A percentile compares a stretch with the other conserved stretches of the same genome.
phyloP scores from a whole-genome alignment of 2,113 vertebrate species.

The Perca flavescens region DNA sequence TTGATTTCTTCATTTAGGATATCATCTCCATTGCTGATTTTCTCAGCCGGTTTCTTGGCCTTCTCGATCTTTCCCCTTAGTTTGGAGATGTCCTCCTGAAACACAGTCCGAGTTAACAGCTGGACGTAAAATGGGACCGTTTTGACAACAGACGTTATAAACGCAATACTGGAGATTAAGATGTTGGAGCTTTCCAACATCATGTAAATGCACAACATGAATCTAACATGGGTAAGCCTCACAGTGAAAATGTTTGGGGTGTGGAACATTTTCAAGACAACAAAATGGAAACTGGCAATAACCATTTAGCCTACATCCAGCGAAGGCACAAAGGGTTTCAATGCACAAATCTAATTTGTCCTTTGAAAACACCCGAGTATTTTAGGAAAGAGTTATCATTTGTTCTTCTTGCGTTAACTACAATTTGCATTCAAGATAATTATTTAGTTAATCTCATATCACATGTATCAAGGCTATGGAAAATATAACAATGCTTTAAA shows the following conservation, averaged over 20 bases:
- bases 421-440: not conserved
- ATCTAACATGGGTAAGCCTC: not conserved
- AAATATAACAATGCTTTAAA: not conserved
- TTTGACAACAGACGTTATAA: not conserved
- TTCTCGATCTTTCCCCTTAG: conserved; percentile 94
- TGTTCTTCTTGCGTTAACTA: not conserved
- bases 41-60: conserved; percentile 97
- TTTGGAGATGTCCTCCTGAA: conserved; percentile 96
- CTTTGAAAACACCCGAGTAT: not conserved
- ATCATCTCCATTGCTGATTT: conserved; percentile 95
- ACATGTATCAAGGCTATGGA: not conserved
- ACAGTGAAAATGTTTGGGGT: not conserved
- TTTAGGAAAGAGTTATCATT: fast-evolving
- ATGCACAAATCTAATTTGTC: not conserved
- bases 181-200: not conserved
- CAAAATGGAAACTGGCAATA: not conserved
- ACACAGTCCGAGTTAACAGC: conserved; percentile 6
- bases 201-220: not conserved
- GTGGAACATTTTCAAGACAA: not conserved
- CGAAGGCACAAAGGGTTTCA: not conserved
- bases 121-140: not conserved
- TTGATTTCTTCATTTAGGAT: conserved; percentile 98
- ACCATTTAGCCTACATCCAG: not conserved
- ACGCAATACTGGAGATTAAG: not conserved
- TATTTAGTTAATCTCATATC: not conserved